Base-by-base conservation (phyloP, 2,888 invertebrate species). In the Myathropa florea region DNA sequence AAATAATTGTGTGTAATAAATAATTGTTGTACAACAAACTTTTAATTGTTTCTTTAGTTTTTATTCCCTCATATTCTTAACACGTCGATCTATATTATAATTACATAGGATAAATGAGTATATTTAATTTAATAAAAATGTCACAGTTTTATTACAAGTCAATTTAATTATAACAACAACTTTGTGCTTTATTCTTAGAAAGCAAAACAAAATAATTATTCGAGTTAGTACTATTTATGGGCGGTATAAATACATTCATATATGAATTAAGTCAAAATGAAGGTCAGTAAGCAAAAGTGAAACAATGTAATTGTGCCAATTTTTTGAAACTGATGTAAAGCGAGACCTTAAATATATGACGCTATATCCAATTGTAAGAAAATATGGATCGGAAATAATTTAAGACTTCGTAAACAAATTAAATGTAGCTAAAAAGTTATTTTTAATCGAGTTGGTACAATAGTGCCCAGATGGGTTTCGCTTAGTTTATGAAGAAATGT, bases 131-230 rank as follows among this genome's bases (percentile, higher is more conserved):
- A 84, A 70, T 65, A 59, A 60, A 71, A 80, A 76, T n/a, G 39
- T 64, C 30, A 61, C 33, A 55, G 33, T 65, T 60, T 53, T 71
- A 67, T 60, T 71, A 28, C 21, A 60, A 59, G 39, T 55, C 72
- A 57, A 46, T 61, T n/a, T 28, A 36, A 46, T 46, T 57, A 57
- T 33, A 33, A 68, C 33, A 39, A 55, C 57, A 65, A 64, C 39
- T 26, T 76, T 85, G 84, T 85, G 84, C 82, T 68, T 60, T 80
- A 60, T 18, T 18, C n/a, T 46, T 46, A 64, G 39, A 57, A 71
- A 65, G 71, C 63, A 21, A 55, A 57, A 61, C 53, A 81, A 68
- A 55, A 39, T 46, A 26, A 60, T 70, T 68, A 55, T 57, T 60
- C 21, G 59, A 55, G 53, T 72, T 55, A 72, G 67, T 83, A 14